phyloP scores from a whole-genome alignment of 23 tunicate species.

The Clavelina lepadiformis region DNA sequence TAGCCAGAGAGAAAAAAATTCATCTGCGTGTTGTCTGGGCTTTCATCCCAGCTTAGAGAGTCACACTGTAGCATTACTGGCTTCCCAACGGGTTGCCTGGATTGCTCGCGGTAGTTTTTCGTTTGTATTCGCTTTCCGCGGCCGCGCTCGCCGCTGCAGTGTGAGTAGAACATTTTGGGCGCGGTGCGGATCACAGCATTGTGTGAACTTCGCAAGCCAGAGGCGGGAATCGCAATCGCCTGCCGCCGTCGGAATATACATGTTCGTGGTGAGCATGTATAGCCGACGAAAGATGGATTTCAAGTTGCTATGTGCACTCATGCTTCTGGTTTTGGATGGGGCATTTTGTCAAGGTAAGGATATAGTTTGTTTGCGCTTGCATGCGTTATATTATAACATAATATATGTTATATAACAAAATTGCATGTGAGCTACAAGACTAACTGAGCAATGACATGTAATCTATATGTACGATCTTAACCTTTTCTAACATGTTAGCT shows the following conservation, averaged over 20 bases:
- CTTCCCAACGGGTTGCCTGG: conserved; percentile 17
- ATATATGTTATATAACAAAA: no score
- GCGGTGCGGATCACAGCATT: conserved; percentile 5
- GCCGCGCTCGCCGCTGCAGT: conserved; percentile 10
- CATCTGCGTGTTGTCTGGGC: no score
- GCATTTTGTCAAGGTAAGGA: conserved; percentile 24
- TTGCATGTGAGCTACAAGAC: no score
- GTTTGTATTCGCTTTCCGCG: conserved; percentile 4
- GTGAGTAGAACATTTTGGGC: conserved; percentile 1
- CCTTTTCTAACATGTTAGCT: no score
- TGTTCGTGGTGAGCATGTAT: conserved; percentile 66
- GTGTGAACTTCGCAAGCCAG: no score
- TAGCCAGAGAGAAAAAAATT: no score
- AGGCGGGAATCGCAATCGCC: conserved; percentile 15
- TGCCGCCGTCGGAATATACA: conserved; percentile 75
- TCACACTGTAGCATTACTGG: conserved; percentile 5
- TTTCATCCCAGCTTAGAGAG: no score
- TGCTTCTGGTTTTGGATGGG: conserved; percentile 19
- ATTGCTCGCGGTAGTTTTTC: conserved; percentile 1
- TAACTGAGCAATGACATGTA: no score
- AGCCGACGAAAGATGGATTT: conserved; percentile 64
- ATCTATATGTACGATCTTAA: no score
- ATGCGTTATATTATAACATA: no score
- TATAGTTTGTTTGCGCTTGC: neutral
- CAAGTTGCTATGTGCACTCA: conserved; percentile 12